These are phyloP conservation scores for Diacarnus erythraeanus DNA, from an alignment of 37 sponge, comb jelly and placozoan species.

Conservation along the genomic window DNA sequence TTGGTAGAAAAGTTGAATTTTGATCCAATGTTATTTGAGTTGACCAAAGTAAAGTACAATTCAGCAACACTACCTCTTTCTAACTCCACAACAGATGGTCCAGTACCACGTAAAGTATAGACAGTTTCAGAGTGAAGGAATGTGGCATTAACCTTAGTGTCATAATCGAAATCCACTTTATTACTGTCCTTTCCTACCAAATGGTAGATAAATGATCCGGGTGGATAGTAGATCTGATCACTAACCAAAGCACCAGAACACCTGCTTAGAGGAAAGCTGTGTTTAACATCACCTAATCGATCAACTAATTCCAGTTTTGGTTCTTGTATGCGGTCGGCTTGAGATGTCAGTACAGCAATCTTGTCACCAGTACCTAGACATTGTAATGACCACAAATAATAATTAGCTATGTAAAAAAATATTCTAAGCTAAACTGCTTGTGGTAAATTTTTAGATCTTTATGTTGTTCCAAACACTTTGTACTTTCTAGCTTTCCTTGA, in stretches of 20 bases:
- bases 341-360: not conserved
- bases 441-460: too few relatives aligned
- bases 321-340: not conserved
- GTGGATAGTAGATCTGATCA: not conserved
- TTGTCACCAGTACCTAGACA: not conserved
- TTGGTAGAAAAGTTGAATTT: not conserved
- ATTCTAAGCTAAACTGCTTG: too few relatives aligned
- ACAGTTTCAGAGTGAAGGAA: not conserved
- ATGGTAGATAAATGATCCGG: not conserved
- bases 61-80: not conserved
- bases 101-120: not conserved
- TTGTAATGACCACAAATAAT: not conserved
- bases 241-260: not conserved
- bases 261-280: not conserved
- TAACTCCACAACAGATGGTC: not conserved
- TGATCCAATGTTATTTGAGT: not conserved
- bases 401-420: too few relatives aligned
- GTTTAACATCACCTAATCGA: not conserved
- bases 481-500: too few relatives aligned
- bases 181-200: not conserved
- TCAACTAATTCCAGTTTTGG: not conserved
- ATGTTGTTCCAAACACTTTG: too few relatives aligned
- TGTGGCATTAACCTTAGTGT: not conserved
- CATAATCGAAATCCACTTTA: not conserved
- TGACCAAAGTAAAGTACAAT: not conserved